Conservation (phyloP, 2,888 invertebrate species). For the Acanthosepion pharaonis region DNA sequence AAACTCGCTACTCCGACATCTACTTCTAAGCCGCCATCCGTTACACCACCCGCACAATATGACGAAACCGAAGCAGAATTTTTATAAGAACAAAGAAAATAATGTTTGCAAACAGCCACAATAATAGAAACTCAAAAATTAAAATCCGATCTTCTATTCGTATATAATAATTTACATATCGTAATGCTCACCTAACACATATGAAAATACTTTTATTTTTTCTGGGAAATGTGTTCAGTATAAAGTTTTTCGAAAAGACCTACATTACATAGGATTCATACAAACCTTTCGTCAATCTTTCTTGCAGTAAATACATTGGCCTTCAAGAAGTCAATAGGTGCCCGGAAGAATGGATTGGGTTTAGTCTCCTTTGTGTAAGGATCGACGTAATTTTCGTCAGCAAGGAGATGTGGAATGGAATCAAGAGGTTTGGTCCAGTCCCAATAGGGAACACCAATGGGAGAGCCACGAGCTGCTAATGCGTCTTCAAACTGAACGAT, state of each 20-base stretch:
- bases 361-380: slow-evolving; percentile 47
- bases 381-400: slow-evolving; percentile 52
- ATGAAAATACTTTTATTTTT: no score
- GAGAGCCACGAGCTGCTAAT: slow-evolving; percentile 53
- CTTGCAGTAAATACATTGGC: slow-evolving; percentile 48
- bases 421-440: slow-evolving; percentile 54
- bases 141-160: background rate
- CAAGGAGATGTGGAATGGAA: slow-evolving; percentile 51
- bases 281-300: slow-evolving; percentile 46
- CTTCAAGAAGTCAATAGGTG: slow-evolving; percentile 51
- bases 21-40: no score
- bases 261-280: background rate
- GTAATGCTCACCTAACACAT: no score
- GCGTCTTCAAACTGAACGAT: slow-evolving; percentile 54
- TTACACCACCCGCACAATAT: no score
- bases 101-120: background rate
- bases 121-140: no score
- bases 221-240: background rate
- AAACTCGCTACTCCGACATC: no score
- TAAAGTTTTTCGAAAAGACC: background rate
- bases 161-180: no score
- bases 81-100: background rate
- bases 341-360: slow-evolving; percentile 55
- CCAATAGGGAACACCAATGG: slow-evolving; percentile 57
- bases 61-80: background rate